Evolutionary conservation across 2,888 invertebrate species (phyloP), one percentile per base, ranked within the genome.

Genomic region (Cheilosia variabilis): DNA sequence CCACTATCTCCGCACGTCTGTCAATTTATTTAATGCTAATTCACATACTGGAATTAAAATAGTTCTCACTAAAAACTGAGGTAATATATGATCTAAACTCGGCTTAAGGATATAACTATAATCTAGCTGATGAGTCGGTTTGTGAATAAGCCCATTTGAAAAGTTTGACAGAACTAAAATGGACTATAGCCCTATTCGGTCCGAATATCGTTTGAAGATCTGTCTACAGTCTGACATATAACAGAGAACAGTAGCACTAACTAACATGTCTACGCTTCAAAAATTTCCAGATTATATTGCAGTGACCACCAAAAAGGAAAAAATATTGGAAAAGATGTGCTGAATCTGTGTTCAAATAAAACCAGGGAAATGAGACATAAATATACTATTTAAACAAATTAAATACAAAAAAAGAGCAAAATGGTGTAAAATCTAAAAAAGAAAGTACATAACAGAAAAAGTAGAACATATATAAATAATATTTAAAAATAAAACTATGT

Each of bases 271-370:
- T 22, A 47, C 9, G 2, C 17, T 19, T 19, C 15, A 50, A 4
- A 15, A n/a, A 10, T 76, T 65, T 43, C 7, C 53, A 86, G 66
- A 72, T 62, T 45, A 57, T 68, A 57, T 68, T 81, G 22, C 71
- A 68, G 31, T 24, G 31, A 27, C 72, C 72, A 76, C 58, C 75
- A 68, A 55, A 63, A 41, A 72, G 19, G 27, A 63, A 47, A 57
- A 72, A 77, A 47, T n/a, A 57, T 76, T 80, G 50, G 31, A 73
- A 69, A 87, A 87, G 77, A 87, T 87, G 87, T 78, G 81, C 87
- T 78, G 87, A 87, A 87, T 87, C 73, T 87, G 87, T 87, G 87
- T 87, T 87, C 87, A 87, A 81, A 87, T 31, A 63, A 73, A 80
- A 81, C 86, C 86, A 86, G 86, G 86, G 81, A 86, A 77, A 86